Conservation (phyloP, 2,797 vertebrate genomes). For the Poeciliopsis turneri region DNA sequence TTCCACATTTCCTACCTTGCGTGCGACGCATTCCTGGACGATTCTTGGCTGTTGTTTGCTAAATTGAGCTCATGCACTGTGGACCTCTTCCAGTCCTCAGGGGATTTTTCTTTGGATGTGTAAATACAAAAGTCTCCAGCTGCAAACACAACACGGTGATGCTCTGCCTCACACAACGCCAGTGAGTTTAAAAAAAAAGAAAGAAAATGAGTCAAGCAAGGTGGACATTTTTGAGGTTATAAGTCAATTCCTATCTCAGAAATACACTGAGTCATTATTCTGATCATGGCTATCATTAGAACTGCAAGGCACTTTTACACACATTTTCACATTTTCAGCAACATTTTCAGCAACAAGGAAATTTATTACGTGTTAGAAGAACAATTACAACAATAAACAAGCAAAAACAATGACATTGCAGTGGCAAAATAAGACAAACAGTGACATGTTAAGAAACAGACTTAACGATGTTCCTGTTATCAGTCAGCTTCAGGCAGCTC, state of each 20-base stretch:
- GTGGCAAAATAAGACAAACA: neutral
- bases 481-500: neutral
- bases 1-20: constrained; percentile 67
- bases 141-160: constrained; percentile 33
- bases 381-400: neutral
- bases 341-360: neutral
- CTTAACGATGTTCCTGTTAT: neutral
- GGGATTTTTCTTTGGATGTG: constrained; percentile 53
- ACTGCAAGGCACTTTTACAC: constrained; percentile 3
- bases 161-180: constrained; percentile 44
- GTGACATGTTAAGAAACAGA: neutral
- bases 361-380: neutral
- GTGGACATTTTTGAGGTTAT: constrained; percentile 16
- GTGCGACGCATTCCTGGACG: constrained; percentile 71
- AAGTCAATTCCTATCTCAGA: constrained; percentile 24
- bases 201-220: constrained; percentile 4
- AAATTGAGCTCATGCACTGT: constrained; percentile 55
- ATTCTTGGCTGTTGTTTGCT: constrained; percentile 64
- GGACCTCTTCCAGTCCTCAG: constrained; percentile 44
- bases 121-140: constrained; percentile 39
- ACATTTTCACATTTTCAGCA: too few species aligned
- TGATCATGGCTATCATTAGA: constrained; percentile 23
- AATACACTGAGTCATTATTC: constrained; percentile 8
- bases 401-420: neutral
- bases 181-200: constrained; percentile 12